A percentile compares a stretch with the other conserved stretches of the same genome.
Conservation (phyloP, 2,888 invertebrate genomes). For the Rhamphomyia laevipes region DNA sequence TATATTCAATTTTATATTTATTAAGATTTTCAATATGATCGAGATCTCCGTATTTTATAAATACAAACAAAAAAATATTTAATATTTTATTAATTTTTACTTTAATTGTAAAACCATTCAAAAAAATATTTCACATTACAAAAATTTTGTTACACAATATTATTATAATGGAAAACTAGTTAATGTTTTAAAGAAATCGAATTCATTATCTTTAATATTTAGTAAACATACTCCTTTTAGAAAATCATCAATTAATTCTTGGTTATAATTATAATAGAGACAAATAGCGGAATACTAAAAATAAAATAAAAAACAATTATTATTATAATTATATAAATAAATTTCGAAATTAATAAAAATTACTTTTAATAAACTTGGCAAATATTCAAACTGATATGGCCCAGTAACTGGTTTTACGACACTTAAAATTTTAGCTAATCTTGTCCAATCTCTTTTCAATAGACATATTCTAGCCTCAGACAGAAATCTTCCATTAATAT, state of each 20-base stretch:
- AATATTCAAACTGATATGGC: not conserved
- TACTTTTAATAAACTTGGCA: constrained; percentile 4
- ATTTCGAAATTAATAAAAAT: not conserved
- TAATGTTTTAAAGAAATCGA: not conserved
- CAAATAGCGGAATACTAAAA: constrained; percentile 8
- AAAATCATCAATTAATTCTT: not conserved
- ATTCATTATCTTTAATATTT: not conserved
- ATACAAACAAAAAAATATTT: no score
- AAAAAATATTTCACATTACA: no score
- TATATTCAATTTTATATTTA: no score
- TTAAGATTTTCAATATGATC: no score
- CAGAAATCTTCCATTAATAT: constrained; percentile 16
- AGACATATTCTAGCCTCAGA: constrained; percentile 17
- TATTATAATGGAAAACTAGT: not conserved
- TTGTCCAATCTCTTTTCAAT: constrained; percentile 7
- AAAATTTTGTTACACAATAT: not conserved
- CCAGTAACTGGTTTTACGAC: not conserved
- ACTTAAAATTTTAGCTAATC: constrained; percentile 4
- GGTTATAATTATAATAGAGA: not conserved
- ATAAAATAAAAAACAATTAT: no score
- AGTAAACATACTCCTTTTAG: not conserved
- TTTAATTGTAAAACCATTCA: no score
- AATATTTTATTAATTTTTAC: no score
- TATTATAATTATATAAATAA: not conserved
- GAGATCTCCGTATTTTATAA: no score